These are phyloP conservation scores for Oreochromis mossambicus DNA, from an alignment of 2,797 vertebrate species.

Conservation along the genomic window DNA sequence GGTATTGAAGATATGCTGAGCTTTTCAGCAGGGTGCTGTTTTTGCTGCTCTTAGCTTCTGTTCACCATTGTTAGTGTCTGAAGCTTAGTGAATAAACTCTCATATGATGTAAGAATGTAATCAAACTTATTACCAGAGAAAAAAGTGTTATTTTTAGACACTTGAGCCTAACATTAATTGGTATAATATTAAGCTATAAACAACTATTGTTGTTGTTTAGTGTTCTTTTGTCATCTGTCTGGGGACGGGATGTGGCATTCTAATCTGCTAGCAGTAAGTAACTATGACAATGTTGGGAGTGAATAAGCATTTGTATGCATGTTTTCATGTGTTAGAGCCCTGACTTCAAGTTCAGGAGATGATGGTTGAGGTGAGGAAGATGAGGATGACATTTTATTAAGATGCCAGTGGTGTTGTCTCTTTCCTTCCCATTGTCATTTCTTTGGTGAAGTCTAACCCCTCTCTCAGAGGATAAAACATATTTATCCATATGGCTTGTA, in stretches of 20 bases:
- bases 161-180: background rate
- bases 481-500: background rate
- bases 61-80: background rate
- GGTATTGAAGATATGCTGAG: background rate
- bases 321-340: background rate
- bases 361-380: background rate
- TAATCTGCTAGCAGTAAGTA: background rate
- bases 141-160: background rate
- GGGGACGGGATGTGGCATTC: background rate
- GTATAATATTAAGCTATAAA: background rate
- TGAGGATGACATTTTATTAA: background rate
- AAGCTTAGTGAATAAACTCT: background rate
- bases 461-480: background rate
- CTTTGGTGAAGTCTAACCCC: background rate
- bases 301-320: background rate
- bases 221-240: background rate
- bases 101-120: background rate
- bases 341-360: background rate
- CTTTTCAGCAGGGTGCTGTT: background rate
- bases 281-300: background rate
- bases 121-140: background rate
- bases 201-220: background rate
- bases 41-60: background rate
- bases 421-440: background rate
- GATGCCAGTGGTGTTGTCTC: background rate